These are phyloP conservation scores for Gandaritis pyraliata DNA, from an alignment of 2,888 invertebrate species.

Conservation along the genomic window DNA sequence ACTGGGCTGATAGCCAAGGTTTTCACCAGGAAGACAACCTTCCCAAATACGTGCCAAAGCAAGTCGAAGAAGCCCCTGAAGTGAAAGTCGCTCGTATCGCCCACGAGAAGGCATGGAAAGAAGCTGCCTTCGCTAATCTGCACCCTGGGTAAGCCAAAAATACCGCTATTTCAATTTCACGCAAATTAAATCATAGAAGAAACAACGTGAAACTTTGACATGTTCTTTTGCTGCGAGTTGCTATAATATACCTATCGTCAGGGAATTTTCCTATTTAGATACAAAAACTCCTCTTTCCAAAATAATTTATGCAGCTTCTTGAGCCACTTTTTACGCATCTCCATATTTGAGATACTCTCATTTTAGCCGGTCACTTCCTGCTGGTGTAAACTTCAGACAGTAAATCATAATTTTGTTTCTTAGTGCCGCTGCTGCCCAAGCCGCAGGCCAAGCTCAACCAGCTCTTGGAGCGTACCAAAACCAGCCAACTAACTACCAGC, in stretches of 20 bases:
- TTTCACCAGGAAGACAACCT: conserved; percentile 91
- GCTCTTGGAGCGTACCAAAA: conserved; percentile 34
- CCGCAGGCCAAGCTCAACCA: conserved; percentile 68
- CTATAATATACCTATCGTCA: too few relatives aligned
- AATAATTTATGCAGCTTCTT: too few relatives aligned
- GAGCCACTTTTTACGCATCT: too few relatives aligned
- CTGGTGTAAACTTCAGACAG: too few relatives aligned
- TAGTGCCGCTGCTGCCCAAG: conserved; percentile 52
- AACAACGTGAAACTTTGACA: too few relatives aligned
- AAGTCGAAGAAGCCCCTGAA: conserved; percentile 87
- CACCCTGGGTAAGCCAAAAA: conserved; percentile 41
- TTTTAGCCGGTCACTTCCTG: too few relatives aligned
- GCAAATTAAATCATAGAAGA: too few relatives aligned
- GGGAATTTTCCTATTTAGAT: too few relatives aligned
- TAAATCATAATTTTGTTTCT: background rate
- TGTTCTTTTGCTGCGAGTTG: too few relatives aligned
- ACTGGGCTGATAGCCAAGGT: conserved; percentile 90
- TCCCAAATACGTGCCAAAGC: conserved; percentile 85
- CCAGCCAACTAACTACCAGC: conserved; percentile 22
- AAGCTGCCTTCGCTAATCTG: conserved; percentile 82
- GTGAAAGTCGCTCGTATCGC: conserved; percentile 88
- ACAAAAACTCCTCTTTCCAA: too few relatives aligned
- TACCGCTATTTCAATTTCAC: background rate
- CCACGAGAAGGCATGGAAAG: conserved; percentile 88
- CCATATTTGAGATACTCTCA: too few relatives aligned